Conservation (phyloP, 2,888 invertebrate species). For the Altica lythri region DNA sequence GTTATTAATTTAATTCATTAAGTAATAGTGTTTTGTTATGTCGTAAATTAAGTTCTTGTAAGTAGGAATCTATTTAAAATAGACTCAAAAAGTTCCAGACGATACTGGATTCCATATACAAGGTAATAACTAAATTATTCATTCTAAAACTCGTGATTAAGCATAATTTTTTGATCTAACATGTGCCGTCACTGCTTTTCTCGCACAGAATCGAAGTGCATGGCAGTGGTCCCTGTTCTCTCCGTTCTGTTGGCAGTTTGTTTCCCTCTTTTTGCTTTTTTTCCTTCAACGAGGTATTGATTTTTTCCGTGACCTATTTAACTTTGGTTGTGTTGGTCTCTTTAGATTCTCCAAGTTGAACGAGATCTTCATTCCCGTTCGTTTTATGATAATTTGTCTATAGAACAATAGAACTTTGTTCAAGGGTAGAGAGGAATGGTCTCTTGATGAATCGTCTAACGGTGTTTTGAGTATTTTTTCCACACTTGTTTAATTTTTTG, state of each 20-base stretch:
- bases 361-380: conserved; percentile 25
- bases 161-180: background rate
- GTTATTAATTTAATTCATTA: too few species aligned
- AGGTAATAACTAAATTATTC: too few species aligned
- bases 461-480: conserved; percentile 1
- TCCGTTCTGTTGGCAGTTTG: conserved; percentile 31
- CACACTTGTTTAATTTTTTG: too few species aligned
- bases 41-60: too few species aligned
- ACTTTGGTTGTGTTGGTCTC: conserved; percentile 24
- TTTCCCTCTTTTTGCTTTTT: conserved; percentile 32
- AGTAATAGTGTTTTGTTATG: too few species aligned
- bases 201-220: conserved; percentile 27
- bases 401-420: conserved; percentile 21
- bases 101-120: too few species aligned
- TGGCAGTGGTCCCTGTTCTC: conserved; percentile 26
- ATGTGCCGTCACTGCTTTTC: conserved; percentile 18
- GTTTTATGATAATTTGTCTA: conserved; percentile 26
- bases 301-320: conserved; percentile 43
- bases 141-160: background rate
- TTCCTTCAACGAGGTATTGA: conserved; percentile 42
- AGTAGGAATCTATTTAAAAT: too few species aligned
- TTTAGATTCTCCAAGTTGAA: conserved; percentile 28
- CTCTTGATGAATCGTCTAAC: conserved; percentile 14
- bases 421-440: conserved; percentile 22
- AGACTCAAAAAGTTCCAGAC: too few species aligned